phyloP scores from a whole-genome alignment of 2,797 vertebrate species.

The Muscicapa striata region DNA sequence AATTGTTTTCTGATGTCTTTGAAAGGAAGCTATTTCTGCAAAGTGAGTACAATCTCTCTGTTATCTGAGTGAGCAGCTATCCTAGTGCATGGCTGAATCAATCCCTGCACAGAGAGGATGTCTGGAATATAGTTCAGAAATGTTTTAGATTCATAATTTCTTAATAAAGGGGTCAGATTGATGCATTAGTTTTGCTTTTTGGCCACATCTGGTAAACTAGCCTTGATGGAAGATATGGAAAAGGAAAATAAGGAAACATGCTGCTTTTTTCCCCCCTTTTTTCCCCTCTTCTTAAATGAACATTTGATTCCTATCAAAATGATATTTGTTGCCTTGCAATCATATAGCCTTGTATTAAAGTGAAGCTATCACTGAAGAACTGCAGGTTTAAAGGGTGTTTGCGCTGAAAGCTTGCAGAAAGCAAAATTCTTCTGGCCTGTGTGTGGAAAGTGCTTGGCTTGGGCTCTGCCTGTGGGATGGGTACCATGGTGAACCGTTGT shows the following conservation, averaged over 20 bases:
- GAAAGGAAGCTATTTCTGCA: background rate
- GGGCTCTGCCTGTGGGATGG: background rate
- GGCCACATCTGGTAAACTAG: background rate
- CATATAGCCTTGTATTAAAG: background rate
- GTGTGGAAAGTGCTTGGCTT: background rate
- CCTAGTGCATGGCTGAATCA: background rate
- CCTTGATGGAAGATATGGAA: background rate
- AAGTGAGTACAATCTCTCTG: background rate
- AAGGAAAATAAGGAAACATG: background rate
- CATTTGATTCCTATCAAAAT: slow-evolving; percentile 39
- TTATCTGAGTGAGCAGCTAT: background rate
- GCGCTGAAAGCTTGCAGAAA: background rate
- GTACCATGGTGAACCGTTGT: background rate
- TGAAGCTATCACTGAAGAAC: background rate
- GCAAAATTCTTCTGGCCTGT: background rate
- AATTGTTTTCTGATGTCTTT: background rate
- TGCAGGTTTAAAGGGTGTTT: background rate
- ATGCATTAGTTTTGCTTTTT: slow-evolving; percentile 7
- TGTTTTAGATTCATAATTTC: background rate
- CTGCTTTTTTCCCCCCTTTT: background rate
- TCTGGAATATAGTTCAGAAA: background rate
- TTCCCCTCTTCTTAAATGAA: background rate
- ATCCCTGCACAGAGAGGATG: background rate
- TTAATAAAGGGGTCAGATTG: background rate
- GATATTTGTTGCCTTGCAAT: background rate